Evolutionary conservation across 2,113 vertebrate genomes (phyloP).

Genomic region (Isurus oxyrinchus): DNA sequence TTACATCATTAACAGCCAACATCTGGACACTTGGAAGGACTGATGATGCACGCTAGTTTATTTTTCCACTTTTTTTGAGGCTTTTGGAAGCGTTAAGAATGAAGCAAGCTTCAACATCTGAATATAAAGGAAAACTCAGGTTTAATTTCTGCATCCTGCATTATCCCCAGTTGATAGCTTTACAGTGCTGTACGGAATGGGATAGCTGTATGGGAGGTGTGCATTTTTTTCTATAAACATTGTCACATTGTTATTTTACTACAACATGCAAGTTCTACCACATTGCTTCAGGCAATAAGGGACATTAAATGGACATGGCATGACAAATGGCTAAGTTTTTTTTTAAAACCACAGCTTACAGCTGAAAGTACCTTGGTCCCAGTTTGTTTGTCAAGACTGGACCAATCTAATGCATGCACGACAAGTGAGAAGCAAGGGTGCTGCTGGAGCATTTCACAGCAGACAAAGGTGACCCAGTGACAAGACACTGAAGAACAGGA

Average conservation of each 20-base stretch:
- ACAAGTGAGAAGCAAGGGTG: slow-evolving; percentile 51
- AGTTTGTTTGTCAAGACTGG: slow-evolving; percentile 37
- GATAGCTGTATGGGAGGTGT: slow-evolving; percentile 47
- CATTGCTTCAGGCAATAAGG: slow-evolving; percentile 71
- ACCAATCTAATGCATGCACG: slow-evolving; percentile 72
- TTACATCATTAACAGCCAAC: slow-evolving; percentile 57
- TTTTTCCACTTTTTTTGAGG: slow-evolving; percentile 41
- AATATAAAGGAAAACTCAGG: slow-evolving; percentile 49
- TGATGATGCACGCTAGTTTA: slow-evolving; percentile 19
- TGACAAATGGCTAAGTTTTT: slow-evolving; percentile 21
- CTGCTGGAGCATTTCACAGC: slow-evolving; percentile 59
- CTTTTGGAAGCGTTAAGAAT: slow-evolving; percentile 59
- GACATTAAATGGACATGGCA: slow-evolving; percentile 46
- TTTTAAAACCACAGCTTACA: slow-evolving; percentile 25
- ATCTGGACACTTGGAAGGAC: slow-evolving; percentile 48
- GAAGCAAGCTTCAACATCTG: slow-evolving; percentile 54
- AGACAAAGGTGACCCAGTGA: slow-evolving; percentile 65
- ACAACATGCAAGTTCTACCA: slow-evolving; percentile 88
- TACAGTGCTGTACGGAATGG: slow-evolving; percentile 49
- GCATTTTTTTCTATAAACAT: slow-evolving; percentile 51
- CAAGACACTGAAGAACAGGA: slow-evolving; percentile 47
- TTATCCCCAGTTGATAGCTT: slow-evolving; percentile 56
- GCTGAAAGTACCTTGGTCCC: slow-evolving; percentile 25
- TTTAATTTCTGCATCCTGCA: slow-evolving; percentile 54
- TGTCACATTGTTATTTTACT: slow-evolving; percentile 73